A percentile compares a stretch with the other conserved stretches of the same genome.
Evolutionary conservation across 2,888 invertebrate genomes (phyloP).

Genomic region (Prostheceraeus crozeri): DNA sequence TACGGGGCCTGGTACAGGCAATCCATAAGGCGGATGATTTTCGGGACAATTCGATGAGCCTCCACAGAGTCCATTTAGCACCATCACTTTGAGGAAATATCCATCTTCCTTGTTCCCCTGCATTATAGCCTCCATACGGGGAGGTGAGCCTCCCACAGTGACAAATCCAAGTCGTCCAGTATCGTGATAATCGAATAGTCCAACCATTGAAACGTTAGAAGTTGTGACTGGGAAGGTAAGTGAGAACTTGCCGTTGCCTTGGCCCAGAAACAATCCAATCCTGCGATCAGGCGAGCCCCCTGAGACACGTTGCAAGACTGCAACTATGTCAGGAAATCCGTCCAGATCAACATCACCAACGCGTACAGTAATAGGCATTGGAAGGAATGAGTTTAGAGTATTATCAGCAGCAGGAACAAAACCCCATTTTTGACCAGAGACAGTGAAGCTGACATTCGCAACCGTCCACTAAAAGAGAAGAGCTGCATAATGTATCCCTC

Average conservation of each 20-base stretch:
- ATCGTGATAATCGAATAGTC: not conserved
- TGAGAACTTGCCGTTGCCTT: not conserved
- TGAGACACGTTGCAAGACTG: conserved; percentile 64
- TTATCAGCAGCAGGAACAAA: too few relatives aligned
- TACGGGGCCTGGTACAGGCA: conserved; percentile 32
- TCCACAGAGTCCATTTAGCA: conserved; percentile 36
- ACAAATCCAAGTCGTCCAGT: not conserved
- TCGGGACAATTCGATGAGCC: conserved; percentile 22
- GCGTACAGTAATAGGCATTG: too few relatives aligned
- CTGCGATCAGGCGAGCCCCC: conserved; percentile 6
- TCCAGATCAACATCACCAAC: conserved; percentile 91
- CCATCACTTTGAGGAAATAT: conserved; percentile 31
- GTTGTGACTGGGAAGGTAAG: not conserved
- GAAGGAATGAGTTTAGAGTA: too few relatives aligned
- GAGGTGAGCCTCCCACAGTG: too few relatives aligned
- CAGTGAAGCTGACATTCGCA: too few relatives aligned
- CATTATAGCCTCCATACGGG: not conserved
- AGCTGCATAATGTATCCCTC: too few relatives aligned
- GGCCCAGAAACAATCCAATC: not conserved
- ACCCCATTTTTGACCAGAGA: too few relatives aligned
- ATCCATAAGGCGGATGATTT: conserved; percentile 30
- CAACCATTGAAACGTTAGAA: not conserved
- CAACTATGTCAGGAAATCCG: conserved; percentile 82
- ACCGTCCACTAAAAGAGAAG: too few relatives aligned
- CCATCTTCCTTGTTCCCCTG: not conserved